Base-by-base conservation (phyloP, 1,140 invertebrate species). In the Oscheius sp. region DNA sequence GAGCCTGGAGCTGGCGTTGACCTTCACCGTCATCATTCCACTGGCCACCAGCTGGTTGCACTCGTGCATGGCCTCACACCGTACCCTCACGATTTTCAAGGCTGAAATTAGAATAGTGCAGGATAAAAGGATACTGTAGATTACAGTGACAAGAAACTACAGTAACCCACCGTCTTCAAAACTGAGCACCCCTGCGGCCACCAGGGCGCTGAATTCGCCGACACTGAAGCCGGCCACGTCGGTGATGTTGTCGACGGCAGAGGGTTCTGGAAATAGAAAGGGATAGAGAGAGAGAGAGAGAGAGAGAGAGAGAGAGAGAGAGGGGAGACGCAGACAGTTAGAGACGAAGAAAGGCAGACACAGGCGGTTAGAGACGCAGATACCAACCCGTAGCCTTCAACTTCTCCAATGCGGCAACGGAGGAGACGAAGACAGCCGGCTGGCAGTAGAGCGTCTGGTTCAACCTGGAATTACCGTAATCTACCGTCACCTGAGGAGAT, bases 191-290 rank as follows among this genome's bases (percentile, higher is more conserved):
- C 92, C 93, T 52, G 91, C 89, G 87, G 93, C 94, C 31, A 95
- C 91, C 31, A 97, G 87, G 2, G 95, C 91, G 20, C 93, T 89
- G 79, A 94, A 90, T 89, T 98, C 95, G 18, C 96, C 95, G 75
- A 98, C 88, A 87, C 94, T 97, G 82, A 96, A 98, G 26, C 96
- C 96, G 61, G 93, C 93, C 2, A 90, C 90, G 1, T 89, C 90
- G 26, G 91, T 89, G 86, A 20, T 89, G 90, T 82, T 88, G 20
- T 84, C 82, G 28, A 58, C 73, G 26, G 78, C 45, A 62, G 82
- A 87, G 83, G 78, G 7, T n/a, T n/a, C n/a, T n/a, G n/a, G n/a
- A n/a, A n/a, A n/a, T n/a, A n/a, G n/a, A n/a, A n/a, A n/a, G n/a
- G n/a, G n/a, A n/a, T n/a, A n/a, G n/a, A n/a, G n/a, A n/a, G n/a